phyloP scores from a whole-genome alignment of 92 coral and sea anemone species.

The Epizoanthus rinbou region DNA sequence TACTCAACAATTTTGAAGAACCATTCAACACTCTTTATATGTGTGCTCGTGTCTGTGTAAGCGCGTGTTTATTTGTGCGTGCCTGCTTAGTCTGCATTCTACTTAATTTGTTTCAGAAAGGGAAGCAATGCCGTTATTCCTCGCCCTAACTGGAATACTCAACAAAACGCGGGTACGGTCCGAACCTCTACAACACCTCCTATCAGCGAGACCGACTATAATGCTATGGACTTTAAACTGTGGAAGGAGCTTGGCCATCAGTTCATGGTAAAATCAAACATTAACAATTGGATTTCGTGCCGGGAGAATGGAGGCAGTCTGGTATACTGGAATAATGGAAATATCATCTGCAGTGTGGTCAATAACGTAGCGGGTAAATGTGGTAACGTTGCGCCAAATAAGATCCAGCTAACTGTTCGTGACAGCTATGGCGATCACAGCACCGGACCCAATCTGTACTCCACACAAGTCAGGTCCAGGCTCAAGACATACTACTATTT shows the following conservation, averaged over 20 bases:
- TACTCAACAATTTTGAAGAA: no score
- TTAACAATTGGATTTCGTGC: neutral
- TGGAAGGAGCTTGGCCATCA: neutral
- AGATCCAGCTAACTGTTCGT: neutral
- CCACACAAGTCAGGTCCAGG: neutral
- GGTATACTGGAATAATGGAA: neutral
- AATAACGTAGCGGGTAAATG: neutral
- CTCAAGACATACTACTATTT: conserved; percentile 3
- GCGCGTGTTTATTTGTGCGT: no score
- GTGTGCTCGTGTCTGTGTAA: no score
- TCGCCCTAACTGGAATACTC: neutral
- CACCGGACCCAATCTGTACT: neutral
- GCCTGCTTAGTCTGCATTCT: no score
- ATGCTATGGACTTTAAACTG: neutral
- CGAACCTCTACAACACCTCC: neutral
- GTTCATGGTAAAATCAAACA: neutral
- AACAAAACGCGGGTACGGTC: neutral
- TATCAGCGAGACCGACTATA: neutral
- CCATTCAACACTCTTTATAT: no score
- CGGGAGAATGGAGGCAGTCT: conserved; percentile 1
- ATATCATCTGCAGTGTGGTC: neutral
- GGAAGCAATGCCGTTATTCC: neutral
- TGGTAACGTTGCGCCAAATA: neutral
- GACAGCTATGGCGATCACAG: neutral
- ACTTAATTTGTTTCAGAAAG: neutral